Evolutionary conservation across 1,140 invertebrate genomes (phyloP).

Genomic region (Aradophagus sp.): DNA sequence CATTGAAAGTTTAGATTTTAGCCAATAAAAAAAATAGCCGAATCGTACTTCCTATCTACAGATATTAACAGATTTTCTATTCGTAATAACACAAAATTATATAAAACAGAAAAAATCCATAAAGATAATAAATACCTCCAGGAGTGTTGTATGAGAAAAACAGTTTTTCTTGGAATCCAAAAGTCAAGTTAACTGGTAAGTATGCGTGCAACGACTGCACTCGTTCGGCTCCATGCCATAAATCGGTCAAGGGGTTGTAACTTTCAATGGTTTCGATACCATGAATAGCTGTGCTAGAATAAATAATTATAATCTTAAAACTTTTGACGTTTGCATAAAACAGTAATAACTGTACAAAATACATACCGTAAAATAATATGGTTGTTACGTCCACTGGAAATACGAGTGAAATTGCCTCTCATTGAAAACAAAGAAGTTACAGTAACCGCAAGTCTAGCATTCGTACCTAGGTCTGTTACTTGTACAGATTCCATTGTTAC

Average conservation of each 20-base stretch:
- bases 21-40: too few species aligned
- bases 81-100: too few species aligned
- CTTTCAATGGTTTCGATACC: constrained; percentile 75
- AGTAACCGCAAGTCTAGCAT: constrained; percentile 72
- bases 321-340: neutral
- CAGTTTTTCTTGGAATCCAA: constrained; percentile 66
- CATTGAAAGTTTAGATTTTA: too few species aligned
- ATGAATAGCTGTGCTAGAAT: constrained; percentile 76
- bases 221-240: constrained; percentile 77
- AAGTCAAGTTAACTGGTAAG: constrained; percentile 75
- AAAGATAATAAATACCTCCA: constrained; percentile 64
- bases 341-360: neutral
- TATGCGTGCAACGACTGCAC: constrained; percentile 77
- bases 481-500: constrained; percentile 73
- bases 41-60: too few species aligned
- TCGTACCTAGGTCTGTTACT: constrained; percentile 76
- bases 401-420: constrained; percentile 76
- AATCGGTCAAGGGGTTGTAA: constrained; percentile 77
- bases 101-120: too few species aligned
- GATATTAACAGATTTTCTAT: too few species aligned
- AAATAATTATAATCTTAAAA: constrained; percentile 17
- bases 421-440: constrained; percentile 76
- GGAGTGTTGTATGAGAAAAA: constrained; percentile 70
- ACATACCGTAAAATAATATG: constrained; percentile 77
- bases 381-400: constrained; percentile 73